These are phyloP conservation scores for Melieria picta DNA, from an alignment of 2,888 invertebrate species.

Conservation along the genomic window DNA sequence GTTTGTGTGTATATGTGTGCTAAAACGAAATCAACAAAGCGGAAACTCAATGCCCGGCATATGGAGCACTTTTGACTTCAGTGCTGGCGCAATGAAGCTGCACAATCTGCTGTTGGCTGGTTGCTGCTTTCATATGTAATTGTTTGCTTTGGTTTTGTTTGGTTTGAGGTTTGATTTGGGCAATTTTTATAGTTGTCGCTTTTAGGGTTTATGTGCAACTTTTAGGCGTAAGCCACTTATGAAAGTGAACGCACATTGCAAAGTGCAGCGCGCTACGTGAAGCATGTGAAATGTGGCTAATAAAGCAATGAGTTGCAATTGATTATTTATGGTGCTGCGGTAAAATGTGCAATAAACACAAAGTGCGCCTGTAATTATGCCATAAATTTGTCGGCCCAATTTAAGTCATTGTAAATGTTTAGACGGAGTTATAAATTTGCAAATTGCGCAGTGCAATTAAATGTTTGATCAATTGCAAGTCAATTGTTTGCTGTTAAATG, in stretches of 20 bases:
- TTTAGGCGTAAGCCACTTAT: background rate
- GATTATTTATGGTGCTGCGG: conserved; percentile 21
- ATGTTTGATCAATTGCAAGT: no score
- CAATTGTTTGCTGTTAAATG: no score
- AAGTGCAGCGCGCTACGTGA: background rate
- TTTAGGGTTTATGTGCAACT: background rate
- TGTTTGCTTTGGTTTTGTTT: background rate
- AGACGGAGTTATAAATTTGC: no score
- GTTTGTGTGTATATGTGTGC: background rate
- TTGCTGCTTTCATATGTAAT: background rate
- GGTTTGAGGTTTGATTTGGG: background rate
- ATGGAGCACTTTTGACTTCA: background rate
- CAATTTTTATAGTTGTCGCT: background rate
- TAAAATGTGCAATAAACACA: conserved; percentile 35
- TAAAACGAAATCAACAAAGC: conserved; percentile 1
- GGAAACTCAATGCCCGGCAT: background rate
- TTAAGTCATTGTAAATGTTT: no score
- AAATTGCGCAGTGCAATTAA: no score
- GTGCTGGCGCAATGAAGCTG: conserved; percentile 1
- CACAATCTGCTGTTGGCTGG: conserved; percentile 1
- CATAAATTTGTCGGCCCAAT: no score
- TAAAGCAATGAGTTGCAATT: conserved; percentile 18
- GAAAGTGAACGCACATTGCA: no score
- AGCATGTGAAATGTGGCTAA: background rate
- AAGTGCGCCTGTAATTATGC: no score